These are phyloP conservation scores for Spodoptera exigua DNA, from an alignment of 2,888 invertebrate species.

Conservation along the genomic window DNA sequence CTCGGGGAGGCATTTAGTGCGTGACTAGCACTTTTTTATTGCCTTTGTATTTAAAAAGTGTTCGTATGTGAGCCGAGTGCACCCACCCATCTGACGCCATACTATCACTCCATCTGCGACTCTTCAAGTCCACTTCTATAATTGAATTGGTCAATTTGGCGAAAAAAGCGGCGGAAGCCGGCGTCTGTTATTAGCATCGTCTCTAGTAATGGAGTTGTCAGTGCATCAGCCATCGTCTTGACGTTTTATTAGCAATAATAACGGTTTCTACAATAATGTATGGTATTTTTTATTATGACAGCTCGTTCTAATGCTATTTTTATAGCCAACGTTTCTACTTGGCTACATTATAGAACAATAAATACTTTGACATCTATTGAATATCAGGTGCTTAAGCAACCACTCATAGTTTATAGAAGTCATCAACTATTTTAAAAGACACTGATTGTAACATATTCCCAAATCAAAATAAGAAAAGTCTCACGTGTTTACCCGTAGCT, in stretches of 20 bases:
- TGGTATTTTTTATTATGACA: constrained; percentile 70
- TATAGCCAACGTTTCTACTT: constrained; percentile 59
- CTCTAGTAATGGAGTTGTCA: constrained; percentile 75
- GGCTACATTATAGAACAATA: constrained; percentile 66
- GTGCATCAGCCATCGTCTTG: constrained; percentile 64
- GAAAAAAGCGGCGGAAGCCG: constrained; percentile 61
- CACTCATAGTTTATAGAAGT: constrained; percentile 67
- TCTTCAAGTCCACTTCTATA: constrained; percentile 72
- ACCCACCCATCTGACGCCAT: constrained; percentile 72
- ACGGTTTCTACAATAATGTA: constrained; percentile 65
- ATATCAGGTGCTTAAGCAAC: constrained; percentile 64
- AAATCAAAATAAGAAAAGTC: constrained; percentile 65
- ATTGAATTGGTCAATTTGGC: constrained; percentile 78
- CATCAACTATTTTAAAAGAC: constrained; percentile 69
- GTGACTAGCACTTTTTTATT: constrained; percentile 86
- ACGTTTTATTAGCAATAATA: constrained; percentile 68
- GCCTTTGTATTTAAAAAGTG: constrained; percentile 86
- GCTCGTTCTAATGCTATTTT: constrained; percentile 69
- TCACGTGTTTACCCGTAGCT: constrained; percentile 71
- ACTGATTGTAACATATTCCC: constrained; percentile 72
- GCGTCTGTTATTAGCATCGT: constrained; percentile 71
- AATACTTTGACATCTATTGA: constrained; percentile 65
- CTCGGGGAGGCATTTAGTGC: constrained; percentile 83
- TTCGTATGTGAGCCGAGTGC: constrained; percentile 53
- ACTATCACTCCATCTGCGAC: constrained; percentile 66